These are phyloP conservation scores for Electrona antarctica DNA, from an alignment of 2,113 vertebrate species.

Conservation along the genomic window DNA sequence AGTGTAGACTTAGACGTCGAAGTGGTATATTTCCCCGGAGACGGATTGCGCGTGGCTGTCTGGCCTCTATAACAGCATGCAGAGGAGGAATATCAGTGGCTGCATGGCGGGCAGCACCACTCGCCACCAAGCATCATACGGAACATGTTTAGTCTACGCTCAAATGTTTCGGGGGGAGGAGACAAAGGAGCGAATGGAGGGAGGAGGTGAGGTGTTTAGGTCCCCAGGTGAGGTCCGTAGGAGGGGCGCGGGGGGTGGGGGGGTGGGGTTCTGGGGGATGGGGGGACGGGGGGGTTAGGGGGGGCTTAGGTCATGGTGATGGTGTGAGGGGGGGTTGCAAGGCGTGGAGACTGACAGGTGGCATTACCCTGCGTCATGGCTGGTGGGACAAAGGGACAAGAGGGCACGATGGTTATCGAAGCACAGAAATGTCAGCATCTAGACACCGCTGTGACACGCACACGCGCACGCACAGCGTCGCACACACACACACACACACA, in stretches of 20 bases:
- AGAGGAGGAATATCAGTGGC: too few species aligned
- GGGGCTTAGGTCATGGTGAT: constrained; percentile 31
- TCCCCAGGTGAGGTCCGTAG: constrained; percentile 50
- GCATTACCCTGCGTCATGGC: constrained; percentile 90
- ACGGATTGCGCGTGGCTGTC: too few species aligned
- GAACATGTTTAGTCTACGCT: too few species aligned
- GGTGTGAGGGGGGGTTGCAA: constrained; percentile 24
- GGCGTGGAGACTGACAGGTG: constrained; percentile 88
- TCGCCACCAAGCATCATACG: too few species aligned
- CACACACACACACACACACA: constrained; percentile 61
- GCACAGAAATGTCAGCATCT: constrained; percentile 89
- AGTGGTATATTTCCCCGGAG: neutral
- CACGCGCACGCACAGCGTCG: constrained; percentile 64
- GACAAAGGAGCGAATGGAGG: constrained; percentile 43
- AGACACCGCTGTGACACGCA: constrained; percentile 67
- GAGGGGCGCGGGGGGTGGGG: constrained; percentile 26
- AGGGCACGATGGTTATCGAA: constrained; percentile 91
- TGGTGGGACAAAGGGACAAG: constrained; percentile 82
- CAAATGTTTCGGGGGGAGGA: constrained; percentile 1
- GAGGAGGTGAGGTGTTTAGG: constrained; percentile 34
- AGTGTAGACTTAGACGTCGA: too few species aligned
- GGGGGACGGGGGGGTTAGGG: constrained; percentile 46
- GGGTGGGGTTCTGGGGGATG: constrained; percentile 19
- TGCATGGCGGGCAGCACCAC: too few species aligned
- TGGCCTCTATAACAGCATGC: too few species aligned